Percentiles rank a stretch among this genome's conserved stretches.
phyloP scores from a whole-genome alignment of 2,797 vertebrate genomes.

The Leuciscus waleckii region DNA sequence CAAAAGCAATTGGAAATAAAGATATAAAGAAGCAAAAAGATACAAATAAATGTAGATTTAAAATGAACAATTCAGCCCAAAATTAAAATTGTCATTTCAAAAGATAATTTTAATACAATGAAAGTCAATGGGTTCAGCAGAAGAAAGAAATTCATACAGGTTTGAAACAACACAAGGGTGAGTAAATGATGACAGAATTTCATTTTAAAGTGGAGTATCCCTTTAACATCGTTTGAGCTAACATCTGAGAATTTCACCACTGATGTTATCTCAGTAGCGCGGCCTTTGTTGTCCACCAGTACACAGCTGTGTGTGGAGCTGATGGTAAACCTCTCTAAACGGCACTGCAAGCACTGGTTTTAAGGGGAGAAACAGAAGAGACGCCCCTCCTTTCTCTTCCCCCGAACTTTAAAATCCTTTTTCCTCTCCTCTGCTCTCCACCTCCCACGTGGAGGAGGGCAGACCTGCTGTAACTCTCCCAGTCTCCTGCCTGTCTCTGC shows the following conservation, averaged over 20 bases:
- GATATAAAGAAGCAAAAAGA: not conserved
- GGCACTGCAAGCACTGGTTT: not conserved
- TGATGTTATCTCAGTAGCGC: slow-evolving; percentile 21
- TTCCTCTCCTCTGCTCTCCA: slow-evolving; percentile 30
- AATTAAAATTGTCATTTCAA: not conserved
- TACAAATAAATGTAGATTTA: not conserved
- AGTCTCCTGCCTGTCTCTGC: slow-evolving; percentile 47
- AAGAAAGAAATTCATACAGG: no score
- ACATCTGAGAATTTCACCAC: slow-evolving; percentile 32
- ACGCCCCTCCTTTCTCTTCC: not conserved
- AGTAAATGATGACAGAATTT: no score
- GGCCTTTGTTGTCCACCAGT: slow-evolving; percentile 13
- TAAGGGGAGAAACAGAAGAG: not conserved
- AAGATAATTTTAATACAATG: not conserved
- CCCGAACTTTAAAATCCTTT: slow-evolving; percentile 27
- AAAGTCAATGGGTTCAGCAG: not conserved
- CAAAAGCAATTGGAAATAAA: not conserved
- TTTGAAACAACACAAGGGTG: no score
- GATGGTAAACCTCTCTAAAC: not conserved
- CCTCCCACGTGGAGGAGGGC: slow-evolving; percentile 50
- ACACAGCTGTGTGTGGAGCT: not conserved
- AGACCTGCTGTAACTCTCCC: slow-evolving; percentile 56
- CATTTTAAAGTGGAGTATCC: no score
- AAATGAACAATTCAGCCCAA: not conserved
- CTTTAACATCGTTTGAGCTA: slow-evolving; percentile 21